These are phyloP conservation scores for Stenurella melanura DNA, from an alignment of 2,888 invertebrate genomes.

Conservation along the genomic window DNA sequence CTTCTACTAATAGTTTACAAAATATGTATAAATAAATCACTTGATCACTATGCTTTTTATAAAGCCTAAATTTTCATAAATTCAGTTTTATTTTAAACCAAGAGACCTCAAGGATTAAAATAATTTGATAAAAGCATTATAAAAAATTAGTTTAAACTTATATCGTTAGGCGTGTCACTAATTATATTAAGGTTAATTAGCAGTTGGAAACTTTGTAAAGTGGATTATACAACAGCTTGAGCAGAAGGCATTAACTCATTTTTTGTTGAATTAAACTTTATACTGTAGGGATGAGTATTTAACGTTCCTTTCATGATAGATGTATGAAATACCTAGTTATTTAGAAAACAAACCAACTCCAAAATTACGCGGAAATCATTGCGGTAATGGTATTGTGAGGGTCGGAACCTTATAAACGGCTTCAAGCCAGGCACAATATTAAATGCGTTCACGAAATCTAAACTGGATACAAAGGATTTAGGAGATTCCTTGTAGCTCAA, in stretches of 20 bases:
- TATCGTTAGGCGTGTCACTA: neutral
- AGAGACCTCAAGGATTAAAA: too few relatives aligned
- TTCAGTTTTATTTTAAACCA: too few relatives aligned
- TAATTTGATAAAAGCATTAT: neutral
- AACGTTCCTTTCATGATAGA: neutral
- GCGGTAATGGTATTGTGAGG: neutral
- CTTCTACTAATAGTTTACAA: too few relatives aligned
- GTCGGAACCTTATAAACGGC: neutral
- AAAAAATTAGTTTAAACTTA: neutral
- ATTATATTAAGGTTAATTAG: slow-evolving; percentile 6
- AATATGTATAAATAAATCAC: too few relatives aligned
- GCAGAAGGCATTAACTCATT: neutral
- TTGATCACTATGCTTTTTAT: too few relatives aligned
- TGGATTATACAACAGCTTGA: neutral
- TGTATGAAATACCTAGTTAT: neutral
- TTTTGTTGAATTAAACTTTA: neutral
- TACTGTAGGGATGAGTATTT: neutral
- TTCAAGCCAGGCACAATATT: neutral
- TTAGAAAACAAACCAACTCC: neutral
- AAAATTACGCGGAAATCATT: too few relatives aligned
- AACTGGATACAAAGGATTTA: neutral
- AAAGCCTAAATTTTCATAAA: too few relatives aligned
- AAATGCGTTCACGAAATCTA: neutral
- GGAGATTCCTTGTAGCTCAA: neutral
- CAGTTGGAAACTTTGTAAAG: neutral